phyloP scores from a whole-genome alignment of 2,888 invertebrate genomes.

The Tipula lateralis region DNA sequence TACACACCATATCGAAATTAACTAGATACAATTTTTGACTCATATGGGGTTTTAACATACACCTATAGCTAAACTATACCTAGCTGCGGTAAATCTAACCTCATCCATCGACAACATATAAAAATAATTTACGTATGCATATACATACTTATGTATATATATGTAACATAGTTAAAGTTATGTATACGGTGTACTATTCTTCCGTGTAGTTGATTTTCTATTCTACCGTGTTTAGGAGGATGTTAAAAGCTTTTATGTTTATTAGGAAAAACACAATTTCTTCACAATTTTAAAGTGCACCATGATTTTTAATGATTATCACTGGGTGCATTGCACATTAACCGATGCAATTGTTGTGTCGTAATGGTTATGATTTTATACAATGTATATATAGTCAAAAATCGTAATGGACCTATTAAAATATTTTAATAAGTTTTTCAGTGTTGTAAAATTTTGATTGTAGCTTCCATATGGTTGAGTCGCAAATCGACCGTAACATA shows the following conservation, averaged over 20 bases:
- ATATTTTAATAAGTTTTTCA: background rate
- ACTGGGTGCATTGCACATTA: background rate
- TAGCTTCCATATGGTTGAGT: background rate
- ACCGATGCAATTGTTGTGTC: background rate
- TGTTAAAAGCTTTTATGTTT: background rate
- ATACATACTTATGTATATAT: background rate
- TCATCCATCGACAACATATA: background rate
- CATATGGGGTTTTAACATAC: background rate
- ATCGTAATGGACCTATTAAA: background rate
- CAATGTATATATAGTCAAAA: background rate
- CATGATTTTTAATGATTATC: background rate
- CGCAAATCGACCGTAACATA: background rate
- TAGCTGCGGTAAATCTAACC: background rate
- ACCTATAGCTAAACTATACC: background rate
- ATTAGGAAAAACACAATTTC: background rate
- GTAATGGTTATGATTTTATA: background rate
- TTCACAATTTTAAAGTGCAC: background rate
- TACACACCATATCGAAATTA: background rate
- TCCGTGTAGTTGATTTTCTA: background rate
- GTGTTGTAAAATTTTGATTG: background rate
- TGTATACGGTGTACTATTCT: background rate
- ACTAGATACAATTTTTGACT: background rate
- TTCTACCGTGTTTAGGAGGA: background rate
- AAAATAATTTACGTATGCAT: background rate
- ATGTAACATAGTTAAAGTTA: background rate